Percentiles rank a stretch among this genome's conserved stretches.
Conservation (phyloP, 2,797 vertebrate genomes). For the Bradypodion pumilum region DNA sequence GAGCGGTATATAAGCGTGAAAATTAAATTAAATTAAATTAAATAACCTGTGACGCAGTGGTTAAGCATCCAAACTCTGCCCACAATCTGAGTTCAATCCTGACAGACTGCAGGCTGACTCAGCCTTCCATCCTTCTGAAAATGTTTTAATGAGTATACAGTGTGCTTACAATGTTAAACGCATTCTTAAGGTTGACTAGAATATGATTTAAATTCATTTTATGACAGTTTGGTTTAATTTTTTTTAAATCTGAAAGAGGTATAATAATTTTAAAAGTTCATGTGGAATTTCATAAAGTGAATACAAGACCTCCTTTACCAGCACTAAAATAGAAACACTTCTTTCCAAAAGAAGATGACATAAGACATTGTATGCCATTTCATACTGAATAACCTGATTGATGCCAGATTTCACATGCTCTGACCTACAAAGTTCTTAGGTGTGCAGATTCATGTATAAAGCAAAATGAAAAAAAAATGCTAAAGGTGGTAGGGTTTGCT, state of each 20-base stretch:
- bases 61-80: too few relatives aligned
- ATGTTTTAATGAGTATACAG: too few relatives aligned
- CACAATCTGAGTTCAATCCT: too few relatives aligned
- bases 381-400: slow-evolving; percentile 13
- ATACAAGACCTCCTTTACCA: slow-evolving; percentile 41
- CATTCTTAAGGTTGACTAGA: slow-evolving; percentile 62
- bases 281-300: slow-evolving; percentile 43
- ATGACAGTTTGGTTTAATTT: slow-evolving; percentile 42
- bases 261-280: slow-evolving; percentile 51
- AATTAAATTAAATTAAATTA: too few relatives aligned
- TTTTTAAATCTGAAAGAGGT: slow-evolving; percentile 17
- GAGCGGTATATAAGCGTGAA: too few relatives aligned
- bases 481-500: background rate
- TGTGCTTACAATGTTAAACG: slow-evolving; percentile 62
- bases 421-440: slow-evolving; percentile 18
- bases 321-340: slow-evolving; percentile 23
- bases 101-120: too few relatives aligned
- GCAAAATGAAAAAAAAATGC: background rate
- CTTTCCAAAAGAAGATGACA: slow-evolving; percentile 8
- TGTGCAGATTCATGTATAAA: slow-evolving; percentile 5
- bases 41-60: background rate
- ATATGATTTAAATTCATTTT: slow-evolving; percentile 55
- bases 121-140: too few relatives aligned
- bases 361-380: slow-evolving; percentile 28
- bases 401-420: background rate